These are phyloP conservation scores for Tympanoctomys barrerae DNA, from an alignment of 2,797 vertebrate genomes.

Conservation along the genomic window DNA sequence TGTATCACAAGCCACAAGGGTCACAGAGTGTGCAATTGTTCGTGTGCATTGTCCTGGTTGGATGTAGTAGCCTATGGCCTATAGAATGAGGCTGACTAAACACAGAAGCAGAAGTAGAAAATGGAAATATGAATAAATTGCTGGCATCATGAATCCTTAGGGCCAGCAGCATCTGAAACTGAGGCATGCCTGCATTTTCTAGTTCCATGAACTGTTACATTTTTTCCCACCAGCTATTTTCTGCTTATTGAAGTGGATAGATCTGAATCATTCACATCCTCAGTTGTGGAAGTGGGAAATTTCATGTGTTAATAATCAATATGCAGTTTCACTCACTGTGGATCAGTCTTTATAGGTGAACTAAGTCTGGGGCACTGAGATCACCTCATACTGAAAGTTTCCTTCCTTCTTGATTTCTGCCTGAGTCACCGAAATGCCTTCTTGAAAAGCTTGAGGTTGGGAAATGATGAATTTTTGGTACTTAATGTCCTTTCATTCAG, in stretches of 20 bases:
- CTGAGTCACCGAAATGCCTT: neutral
- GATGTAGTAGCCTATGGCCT: neutral
- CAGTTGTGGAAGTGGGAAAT: neutral
- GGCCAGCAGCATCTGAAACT: neutral
- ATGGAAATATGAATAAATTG: neutral
- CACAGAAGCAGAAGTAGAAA: neutral
- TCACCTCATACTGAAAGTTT: neutral
- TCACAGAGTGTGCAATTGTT: neutral
- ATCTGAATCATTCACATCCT: neutral
- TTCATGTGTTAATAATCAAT: neutral
- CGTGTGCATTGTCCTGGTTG: neutral
- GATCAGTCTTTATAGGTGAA: neutral
- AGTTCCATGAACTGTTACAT: neutral
- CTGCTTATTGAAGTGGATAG: neutral
- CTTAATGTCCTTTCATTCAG: neutral
- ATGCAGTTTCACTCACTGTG: neutral
- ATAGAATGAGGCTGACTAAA: neutral
- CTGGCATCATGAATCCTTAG: neutral
- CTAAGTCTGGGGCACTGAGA: neutral
- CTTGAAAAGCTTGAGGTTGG: neutral
- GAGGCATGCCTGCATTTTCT: neutral
- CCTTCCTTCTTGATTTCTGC: neutral
- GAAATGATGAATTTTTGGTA: neutral
- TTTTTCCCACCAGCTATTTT: neutral
- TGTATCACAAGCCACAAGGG: neutral